Evolutionary conservation across 2,888 invertebrate genomes (phyloP).

Genomic region (Aspidapion aeneum): DNA sequence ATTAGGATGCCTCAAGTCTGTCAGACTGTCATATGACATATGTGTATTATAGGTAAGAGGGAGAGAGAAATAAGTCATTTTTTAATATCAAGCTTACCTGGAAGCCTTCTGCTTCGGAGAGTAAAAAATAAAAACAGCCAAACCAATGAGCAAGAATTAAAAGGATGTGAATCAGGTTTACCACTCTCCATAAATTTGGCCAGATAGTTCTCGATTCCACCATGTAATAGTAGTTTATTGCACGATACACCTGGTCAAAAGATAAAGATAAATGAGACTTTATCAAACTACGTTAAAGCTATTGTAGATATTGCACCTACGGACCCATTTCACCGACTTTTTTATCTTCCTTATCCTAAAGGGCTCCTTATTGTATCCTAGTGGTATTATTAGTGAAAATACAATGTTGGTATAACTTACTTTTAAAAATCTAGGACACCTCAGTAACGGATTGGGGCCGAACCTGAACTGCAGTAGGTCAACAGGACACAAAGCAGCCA

Average conservation of each 20-base stretch:
- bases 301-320: no score
- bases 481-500: constrained; percentile 77
- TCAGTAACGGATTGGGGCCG: constrained; percentile 77
- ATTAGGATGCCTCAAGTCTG: no score
- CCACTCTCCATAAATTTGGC: constrained; percentile 94
- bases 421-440: constrained; percentile 86
- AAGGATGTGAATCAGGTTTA: constrained; percentile 92
- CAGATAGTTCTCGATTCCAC: constrained; percentile 94
- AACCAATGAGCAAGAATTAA: constrained; percentile 96
- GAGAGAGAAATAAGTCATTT: no score
- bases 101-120: constrained; percentile 88
- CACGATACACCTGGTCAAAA: constrained; percentile 84
- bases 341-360: no score
- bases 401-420: no score
- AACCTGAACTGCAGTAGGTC: constrained; percentile 83
- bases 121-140: constrained; percentile 93
- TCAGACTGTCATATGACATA: no score
- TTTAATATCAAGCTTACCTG: no score
- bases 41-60: no score
- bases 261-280: constrained; percentile 31
- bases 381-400: no score
- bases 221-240: constrained; percentile 92
- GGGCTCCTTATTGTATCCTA: no score
- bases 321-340: no score
- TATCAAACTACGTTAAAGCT: no score